A percentile compares a stretch with the other conserved stretches of the same genome.
These are phyloP conservation scores for Protophormia terraenovae DNA, from an alignment of 2,888 invertebrate genomes.

Conservation along the genomic window DNA sequence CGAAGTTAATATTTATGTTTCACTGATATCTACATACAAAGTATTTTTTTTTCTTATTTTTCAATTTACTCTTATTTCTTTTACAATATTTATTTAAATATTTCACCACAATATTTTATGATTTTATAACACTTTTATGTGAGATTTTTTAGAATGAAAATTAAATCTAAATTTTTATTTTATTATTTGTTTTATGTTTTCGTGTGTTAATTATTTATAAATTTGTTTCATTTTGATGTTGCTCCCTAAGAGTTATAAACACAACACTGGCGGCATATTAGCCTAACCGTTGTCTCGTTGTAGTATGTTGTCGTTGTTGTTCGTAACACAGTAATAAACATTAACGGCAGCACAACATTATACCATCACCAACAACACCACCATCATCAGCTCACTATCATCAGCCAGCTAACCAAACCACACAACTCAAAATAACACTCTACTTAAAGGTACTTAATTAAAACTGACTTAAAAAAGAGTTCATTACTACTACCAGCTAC, in stretches of 20 bases:
- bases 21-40: constrained; percentile 17
- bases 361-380: constrained; percentile 22
- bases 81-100: not conserved
- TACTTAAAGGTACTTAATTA: constrained; percentile 75
- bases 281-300: not conserved
- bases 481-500: constrained; percentile 78
- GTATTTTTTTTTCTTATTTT: constrained; percentile 9
- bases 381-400: constrained; percentile 5
- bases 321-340: constrained; percentile 61
- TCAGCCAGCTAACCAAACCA: constrained; percentile 47
- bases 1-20: constrained; percentile 19
- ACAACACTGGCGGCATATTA: constrained; percentile 34
- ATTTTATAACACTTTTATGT: not conserved
- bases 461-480: constrained; percentile 78
- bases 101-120: constrained; percentile 23
- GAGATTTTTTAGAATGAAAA: not conserved
- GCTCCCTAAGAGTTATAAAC: not conserved
- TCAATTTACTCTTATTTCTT: not conserved
- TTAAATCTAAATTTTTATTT: not conserved
- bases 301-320: not conserved
- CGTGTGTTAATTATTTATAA: constrained; percentile 19
- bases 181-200: constrained; percentile 7
- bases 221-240: not conserved
- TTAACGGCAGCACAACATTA: constrained; percentile 45
- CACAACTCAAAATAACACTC: constrained; percentile 65